These are phyloP conservation scores for Cataglyphis cursor DNA, from an alignment of 2,888 invertebrate species.

Conservation along the genomic window DNA sequence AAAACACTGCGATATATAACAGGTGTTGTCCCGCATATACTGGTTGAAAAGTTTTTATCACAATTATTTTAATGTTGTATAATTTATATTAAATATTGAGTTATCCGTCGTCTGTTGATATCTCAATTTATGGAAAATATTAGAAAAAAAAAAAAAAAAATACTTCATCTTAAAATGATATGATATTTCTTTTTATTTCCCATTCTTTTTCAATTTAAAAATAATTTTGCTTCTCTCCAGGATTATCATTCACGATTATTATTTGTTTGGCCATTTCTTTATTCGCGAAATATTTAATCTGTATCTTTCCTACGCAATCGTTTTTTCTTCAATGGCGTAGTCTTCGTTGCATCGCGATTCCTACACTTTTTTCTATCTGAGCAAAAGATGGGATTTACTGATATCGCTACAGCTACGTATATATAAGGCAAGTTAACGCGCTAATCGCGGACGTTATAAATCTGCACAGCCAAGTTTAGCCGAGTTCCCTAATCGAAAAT, in stretches of 20 bases:
- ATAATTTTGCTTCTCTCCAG: not conserved
- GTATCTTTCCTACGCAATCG: slow-evolving; percentile 1
- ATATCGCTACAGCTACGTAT: slow-evolving; percentile 19
- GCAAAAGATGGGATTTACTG: slow-evolving; percentile 17
- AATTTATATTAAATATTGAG: not conserved
- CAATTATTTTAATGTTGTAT: not conserved
- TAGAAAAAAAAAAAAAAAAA: no score
- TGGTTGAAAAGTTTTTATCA: not conserved
- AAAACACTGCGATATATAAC: slow-evolving; percentile 18
- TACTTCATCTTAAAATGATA: not conserved
- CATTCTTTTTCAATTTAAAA: not conserved
- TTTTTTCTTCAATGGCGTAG: not conserved
- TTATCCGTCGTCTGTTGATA: not conserved
- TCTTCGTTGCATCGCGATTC: slow-evolving; percentile 19
- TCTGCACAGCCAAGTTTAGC: not conserved
- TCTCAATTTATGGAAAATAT: no score
- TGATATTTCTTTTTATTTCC: not conserved
- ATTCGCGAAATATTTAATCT: not conserved
- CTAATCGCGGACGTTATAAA: slow-evolving; percentile 22
- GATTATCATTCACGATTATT: not conserved
- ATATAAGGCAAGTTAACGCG: not conserved
- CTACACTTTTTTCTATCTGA: slow-evolving; percentile 14
- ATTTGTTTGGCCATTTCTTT: not conserved
- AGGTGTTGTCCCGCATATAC: slow-evolving; percentile 35
- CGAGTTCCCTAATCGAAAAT: slow-evolving; percentile 46